phyloP scores from a whole-genome alignment of 2,888 invertebrate genomes.

The Hemaris fuciformis region DNA sequence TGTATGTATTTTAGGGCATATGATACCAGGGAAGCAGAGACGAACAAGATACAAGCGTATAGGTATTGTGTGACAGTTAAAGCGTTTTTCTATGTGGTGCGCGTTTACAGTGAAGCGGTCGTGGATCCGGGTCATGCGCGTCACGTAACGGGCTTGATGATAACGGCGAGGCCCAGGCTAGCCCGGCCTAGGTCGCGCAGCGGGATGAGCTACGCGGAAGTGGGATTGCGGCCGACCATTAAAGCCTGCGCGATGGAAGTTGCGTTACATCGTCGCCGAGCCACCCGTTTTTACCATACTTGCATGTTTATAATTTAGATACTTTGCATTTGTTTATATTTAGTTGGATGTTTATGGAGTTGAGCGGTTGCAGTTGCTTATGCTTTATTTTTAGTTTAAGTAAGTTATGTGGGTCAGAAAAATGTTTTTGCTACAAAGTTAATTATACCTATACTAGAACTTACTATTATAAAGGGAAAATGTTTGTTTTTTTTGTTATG shows the following conservation, averaged over 20 bases:
- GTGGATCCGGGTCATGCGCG: constrained; percentile 76
- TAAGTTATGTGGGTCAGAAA: too few species aligned
- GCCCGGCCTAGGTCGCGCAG: constrained; percentile 73
- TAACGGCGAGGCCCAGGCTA: constrained; percentile 71
- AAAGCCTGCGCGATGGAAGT: constrained; percentile 37
- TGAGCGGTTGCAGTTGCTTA: too few species aligned
- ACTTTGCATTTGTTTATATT: neutral
- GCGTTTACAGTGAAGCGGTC: constrained; percentile 38
- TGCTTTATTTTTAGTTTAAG: too few species aligned
- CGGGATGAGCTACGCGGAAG: constrained; percentile 80
- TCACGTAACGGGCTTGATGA: constrained; percentile 74
- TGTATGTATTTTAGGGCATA: too few species aligned
- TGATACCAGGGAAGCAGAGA: too few species aligned
- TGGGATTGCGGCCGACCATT: constrained; percentile 63
- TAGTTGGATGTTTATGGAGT: too few species aligned
- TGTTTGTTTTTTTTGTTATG: too few species aligned
- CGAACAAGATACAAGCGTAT: too few species aligned
- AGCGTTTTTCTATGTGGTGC: constrained; percentile 50
- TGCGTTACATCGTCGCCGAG: neutral
- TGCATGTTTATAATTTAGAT: neutral
- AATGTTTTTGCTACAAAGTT: too few species aligned
- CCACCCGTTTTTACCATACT: neutral
- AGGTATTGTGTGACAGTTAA: constrained; percentile 45
- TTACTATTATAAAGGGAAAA: too few species aligned
- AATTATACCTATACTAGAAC: too few species aligned